Evolutionary conservation across 2,888 invertebrate genomes (phyloP).

Genomic region (Formica aserva): DNA sequence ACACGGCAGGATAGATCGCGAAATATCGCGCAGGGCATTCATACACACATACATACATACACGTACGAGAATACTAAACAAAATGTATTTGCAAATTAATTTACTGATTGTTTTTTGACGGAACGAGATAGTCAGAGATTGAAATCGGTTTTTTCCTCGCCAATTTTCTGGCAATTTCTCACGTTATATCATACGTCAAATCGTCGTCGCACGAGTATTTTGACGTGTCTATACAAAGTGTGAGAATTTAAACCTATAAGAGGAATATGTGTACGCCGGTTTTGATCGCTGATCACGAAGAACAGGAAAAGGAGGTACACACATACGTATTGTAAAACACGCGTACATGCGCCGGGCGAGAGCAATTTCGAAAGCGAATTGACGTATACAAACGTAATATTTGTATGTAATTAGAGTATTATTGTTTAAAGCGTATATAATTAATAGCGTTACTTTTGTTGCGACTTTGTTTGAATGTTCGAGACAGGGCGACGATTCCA

Average conservation of each 20-base stretch:
- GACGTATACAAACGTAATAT: conserved; percentile 63
- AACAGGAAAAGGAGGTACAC: conserved; percentile 22
- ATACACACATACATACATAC: conserved; percentile 40
- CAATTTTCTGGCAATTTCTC: background rate
- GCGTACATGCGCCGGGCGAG: conserved; percentile 56
- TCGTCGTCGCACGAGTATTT: background rate
- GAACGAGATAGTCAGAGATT: conserved; percentile 43
- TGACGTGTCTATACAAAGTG: background rate
- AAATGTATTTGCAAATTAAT: conserved; percentile 75
- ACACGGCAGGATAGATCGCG: conserved; percentile 66
- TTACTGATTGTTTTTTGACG: conserved; percentile 77
- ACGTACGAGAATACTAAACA: conserved; percentile 35
- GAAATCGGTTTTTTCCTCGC: conserved; percentile 14
- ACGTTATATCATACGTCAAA: background rate
- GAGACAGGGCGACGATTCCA: conserved; percentile 32
- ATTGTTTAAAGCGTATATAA: conserved; percentile 68
- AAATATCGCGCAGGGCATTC: conserved; percentile 55
- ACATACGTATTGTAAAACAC: conserved; percentile 13
- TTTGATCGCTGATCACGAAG: conserved; percentile 26
- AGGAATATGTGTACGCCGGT: background rate
- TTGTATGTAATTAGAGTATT: conserved; percentile 61
- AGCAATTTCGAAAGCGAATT: conserved; percentile 58
- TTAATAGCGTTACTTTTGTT: conserved; percentile 69
- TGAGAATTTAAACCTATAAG: background rate
- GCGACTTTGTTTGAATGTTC: conserved; percentile 41